Conservation (phyloP, 2,113 vertebrate species). For the Oncorhynchus kisutch region DNA sequence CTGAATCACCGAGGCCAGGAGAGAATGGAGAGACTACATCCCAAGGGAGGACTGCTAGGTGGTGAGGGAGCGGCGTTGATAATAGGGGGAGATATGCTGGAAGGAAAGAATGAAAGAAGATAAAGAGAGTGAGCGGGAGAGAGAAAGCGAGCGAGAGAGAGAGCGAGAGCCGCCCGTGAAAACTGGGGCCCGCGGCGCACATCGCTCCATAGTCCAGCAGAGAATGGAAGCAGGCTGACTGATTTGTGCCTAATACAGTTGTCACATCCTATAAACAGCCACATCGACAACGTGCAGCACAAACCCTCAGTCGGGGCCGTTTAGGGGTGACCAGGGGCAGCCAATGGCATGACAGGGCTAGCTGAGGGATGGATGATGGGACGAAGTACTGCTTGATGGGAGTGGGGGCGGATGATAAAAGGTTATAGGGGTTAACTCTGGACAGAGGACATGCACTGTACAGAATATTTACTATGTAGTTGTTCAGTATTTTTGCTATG, state of each 20-base stretch:
- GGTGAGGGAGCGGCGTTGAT: conserved; percentile 5
- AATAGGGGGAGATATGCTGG: conserved; percentile 24
- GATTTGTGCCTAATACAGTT: conserved; percentile 75
- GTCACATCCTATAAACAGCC: conserved; percentile 73
- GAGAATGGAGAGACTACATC: conserved; percentile 13
- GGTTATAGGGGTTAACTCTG: conserved; percentile 38
- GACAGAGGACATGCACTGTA: conserved; percentile 4
- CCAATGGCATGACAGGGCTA: conserved; percentile 47
- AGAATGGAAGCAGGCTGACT: conserved; percentile 50
- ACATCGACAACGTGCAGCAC: conserved; percentile 60
- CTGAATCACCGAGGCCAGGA: conserved; percentile 26
- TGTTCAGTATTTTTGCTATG: too few species aligned
- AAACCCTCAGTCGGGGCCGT: conserved; percentile 45
- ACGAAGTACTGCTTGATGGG: conserved; percentile 38
- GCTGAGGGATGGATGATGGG: conserved; percentile 58
- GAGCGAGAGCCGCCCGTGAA: conserved; percentile 25
- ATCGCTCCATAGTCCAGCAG: conserved; percentile 42
- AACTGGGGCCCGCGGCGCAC: conserved; percentile 43
- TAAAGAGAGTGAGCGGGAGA: background rate
- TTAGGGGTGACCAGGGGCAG: conserved; percentile 54
- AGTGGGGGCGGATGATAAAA: conserved; percentile 37
- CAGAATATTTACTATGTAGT: too few species aligned
- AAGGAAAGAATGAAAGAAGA: conserved; percentile 44
- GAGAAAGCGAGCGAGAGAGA: background rate
- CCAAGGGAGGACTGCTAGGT: conserved; percentile 25